Conservation (phyloP, 2,888 invertebrate species). For the Beris morrisii region DNA sequence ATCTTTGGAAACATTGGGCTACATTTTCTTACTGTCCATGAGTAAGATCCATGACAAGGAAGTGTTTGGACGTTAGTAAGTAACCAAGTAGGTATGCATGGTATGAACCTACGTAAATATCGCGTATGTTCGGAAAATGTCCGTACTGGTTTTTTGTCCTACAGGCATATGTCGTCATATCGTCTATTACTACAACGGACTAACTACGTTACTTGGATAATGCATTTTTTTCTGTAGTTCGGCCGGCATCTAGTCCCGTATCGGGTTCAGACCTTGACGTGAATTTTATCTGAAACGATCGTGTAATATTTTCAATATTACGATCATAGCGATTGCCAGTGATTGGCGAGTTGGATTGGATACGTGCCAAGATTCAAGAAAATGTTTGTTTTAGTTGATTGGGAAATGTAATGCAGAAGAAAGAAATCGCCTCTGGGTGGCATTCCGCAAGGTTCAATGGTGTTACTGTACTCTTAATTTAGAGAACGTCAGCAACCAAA, state of each 20-base stretch:
- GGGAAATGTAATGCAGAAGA: too few species aligned
- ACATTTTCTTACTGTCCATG: too few species aligned
- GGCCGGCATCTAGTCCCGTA: background rate
- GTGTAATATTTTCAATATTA: constrained; percentile 27
- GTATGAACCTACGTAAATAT: background rate
- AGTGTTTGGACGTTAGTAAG: constrained; percentile 3
- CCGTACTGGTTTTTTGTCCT: background rate
- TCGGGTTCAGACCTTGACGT: background rate
- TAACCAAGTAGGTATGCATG: constrained; percentile 1
- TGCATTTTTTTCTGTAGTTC: background rate
- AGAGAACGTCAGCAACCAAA: too few species aligned
- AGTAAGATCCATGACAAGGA: constrained; percentile 8
- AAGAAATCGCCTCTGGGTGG: too few species aligned
- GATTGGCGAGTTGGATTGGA: background rate
- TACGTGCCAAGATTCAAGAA: constrained; percentile 12
- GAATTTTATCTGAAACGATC: constrained; percentile 25
- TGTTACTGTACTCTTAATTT: too few species aligned
- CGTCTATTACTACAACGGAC: constrained; percentile 9
- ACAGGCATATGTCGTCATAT: constrained; percentile 33
- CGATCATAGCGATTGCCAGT: constrained; percentile 22
- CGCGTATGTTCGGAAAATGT: background rate
- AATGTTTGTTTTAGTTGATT: background rate
- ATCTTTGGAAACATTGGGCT: too few species aligned
- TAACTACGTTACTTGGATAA: too few species aligned
- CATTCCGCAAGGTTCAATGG: too few species aligned